These are phyloP conservation scores for Pararge aegeria DNA, from an alignment of 1,140 invertebrate genomes.

Conservation along the genomic window DNA sequence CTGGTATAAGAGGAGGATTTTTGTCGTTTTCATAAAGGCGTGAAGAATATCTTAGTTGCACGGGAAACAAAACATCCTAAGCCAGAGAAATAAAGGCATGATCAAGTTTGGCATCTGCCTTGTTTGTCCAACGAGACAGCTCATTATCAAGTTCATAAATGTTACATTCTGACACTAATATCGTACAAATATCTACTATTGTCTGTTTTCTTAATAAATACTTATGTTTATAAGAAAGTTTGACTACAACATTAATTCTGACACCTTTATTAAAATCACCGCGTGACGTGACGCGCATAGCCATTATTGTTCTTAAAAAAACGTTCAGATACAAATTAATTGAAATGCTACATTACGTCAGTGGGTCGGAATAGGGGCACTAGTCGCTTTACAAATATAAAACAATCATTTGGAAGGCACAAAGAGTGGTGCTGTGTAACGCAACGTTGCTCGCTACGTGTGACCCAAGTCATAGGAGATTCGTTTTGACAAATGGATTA, in stretches of 20 bases:
- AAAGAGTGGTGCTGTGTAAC: constrained; percentile 62
- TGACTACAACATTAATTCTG: background rate
- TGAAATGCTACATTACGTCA: constrained; percentile 70
- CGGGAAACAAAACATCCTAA: too few relatives aligned
- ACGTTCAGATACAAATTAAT: constrained; percentile 44
- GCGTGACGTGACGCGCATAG: constrained; percentile 6
- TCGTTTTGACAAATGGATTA: too few relatives aligned
- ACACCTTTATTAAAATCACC: constrained; percentile 1
- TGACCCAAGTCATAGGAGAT: constrained; percentile 34
- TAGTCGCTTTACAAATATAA: constrained; percentile 72
- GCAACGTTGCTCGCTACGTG: constrained; percentile 37
- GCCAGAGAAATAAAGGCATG: too few relatives aligned
- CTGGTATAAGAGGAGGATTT: too few relatives aligned
- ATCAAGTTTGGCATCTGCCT: too few relatives aligned
- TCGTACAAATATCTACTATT: too few relatives aligned
- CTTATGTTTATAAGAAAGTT: background rate
- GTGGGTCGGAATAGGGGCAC: constrained; percentile 55
- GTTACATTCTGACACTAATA: background rate
- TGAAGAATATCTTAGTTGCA: too few relatives aligned
- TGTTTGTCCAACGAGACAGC: too few relatives aligned
- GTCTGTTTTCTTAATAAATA: background rate
- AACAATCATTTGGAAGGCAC: constrained; percentile 75
- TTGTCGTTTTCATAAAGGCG: too few relatives aligned
- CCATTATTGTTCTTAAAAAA: constrained; percentile 13
- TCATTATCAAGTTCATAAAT: too few relatives aligned